Evolutionary conservation across 2,113 vertebrate species (phyloP), one percentile per base, ranked within the genome.

Genomic region (Atrichornis clamosus): DNA sequence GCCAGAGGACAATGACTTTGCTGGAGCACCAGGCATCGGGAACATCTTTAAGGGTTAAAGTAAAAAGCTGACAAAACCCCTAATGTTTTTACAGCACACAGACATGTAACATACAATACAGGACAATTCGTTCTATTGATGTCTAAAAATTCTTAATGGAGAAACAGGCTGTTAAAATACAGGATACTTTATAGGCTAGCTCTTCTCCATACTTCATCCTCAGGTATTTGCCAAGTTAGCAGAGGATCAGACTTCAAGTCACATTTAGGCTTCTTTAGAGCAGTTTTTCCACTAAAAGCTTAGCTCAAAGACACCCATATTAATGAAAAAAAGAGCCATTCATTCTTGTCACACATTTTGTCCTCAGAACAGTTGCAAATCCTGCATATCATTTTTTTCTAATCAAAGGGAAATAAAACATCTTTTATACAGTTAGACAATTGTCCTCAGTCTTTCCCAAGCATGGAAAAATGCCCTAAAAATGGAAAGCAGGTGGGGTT

Each of bases 81-180:
- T 90, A 94, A 90, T 75, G 65, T 73, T 97, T 96, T 96, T 96
- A 87, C 88, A 93, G 92, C 68, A 21, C 65, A 62, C 60, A 92
- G 90, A 94, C 94, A 63, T 91, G 82, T 95, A 90, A 90, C 87
- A 77, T 82, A 80, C 87, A 91, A 86, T 93, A 59, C 30, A 96
- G 93, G 73, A 95, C 90, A 63, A 93, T 87, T 95, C 89, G 42
- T 95, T 91, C 94, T 96, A 92, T 73, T 87, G 95, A 93, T 90
- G 89, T 89, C 94, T 93, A 88, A 93, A 90, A 95, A 60, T 33
- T 62, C 79, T 70, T 96, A 96, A 97, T 97, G 95, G 95, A 95
- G 95, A 97, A 97, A 97, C 95, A 97, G 73, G 96, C 97, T 97
- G 96, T 96, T 97, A 91, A 95, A 97, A 95, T 92, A 93, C 68